phyloP scores from a whole-genome alignment of 2,888 invertebrate genomes.

The Agriotes lineatus region DNA sequence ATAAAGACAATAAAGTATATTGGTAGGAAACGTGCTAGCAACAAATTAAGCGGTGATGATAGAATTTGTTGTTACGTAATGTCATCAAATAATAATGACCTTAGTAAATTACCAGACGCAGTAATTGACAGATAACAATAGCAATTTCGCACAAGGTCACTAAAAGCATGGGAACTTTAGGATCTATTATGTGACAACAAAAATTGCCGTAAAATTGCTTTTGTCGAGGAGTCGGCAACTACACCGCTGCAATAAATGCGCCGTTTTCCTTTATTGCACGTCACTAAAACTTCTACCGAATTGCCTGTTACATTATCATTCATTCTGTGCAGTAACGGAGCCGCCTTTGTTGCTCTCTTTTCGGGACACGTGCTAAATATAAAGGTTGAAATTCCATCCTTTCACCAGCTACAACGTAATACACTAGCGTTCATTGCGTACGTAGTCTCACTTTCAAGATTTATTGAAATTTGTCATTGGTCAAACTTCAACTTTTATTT shows the following conservation, averaged over 20 bases:
- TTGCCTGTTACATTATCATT: too few relatives aligned
- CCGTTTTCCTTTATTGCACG: not conserved
- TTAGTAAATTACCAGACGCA: conserved; percentile 36
- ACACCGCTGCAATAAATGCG: not conserved
- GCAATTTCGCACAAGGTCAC: conserved; percentile 37
- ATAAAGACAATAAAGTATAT: too few relatives aligned
- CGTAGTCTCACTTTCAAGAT: too few relatives aligned
- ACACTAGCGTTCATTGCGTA: too few relatives aligned
- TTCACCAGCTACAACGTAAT: not conserved
- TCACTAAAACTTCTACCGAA: too few relatives aligned
- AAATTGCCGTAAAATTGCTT: conserved; percentile 11
- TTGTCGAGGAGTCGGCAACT: not conserved
- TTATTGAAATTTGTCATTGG: too few relatives aligned
- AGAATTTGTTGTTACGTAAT: conserved; percentile 35
- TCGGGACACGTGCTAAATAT: not conserved
- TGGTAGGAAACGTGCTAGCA: too few relatives aligned
- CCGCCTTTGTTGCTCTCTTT: not conserved
- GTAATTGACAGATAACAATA: conserved; percentile 42
- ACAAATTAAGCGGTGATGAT: too few relatives aligned
- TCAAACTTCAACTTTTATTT: too few relatives aligned
- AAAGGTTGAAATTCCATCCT: not conserved
- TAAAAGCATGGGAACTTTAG: conserved; percentile 28
- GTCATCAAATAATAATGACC: conserved; percentile 36
- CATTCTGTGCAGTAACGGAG: too few relatives aligned
- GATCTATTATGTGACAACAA: conserved; percentile 13